A percentile compares a stretch with the other conserved stretches of the same genome.
phyloP scores from a whole-genome alignment of 2,888 invertebrate genomes.

The Leptopilina myrica region DNA sequence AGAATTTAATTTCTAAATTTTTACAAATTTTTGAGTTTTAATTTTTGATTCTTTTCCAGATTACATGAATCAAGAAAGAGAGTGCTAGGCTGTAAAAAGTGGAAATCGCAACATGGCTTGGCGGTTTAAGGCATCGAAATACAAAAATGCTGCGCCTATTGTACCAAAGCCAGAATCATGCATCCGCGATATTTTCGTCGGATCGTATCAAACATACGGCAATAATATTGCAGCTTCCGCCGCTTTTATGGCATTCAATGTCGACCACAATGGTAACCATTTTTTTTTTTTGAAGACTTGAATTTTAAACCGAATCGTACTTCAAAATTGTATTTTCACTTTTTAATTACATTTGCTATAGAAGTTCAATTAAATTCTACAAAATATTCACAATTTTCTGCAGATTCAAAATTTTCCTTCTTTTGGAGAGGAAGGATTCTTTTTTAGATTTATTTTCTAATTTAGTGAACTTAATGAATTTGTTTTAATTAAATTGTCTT shows the following conservation, averaged over 20 bases:
- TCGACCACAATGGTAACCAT: slow-evolving; percentile 88
- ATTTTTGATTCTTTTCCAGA: slow-evolving; percentile 57
- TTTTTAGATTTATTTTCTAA: background rate
- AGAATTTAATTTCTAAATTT: too few species aligned
- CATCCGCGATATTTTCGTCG: slow-evolving; percentile 91
- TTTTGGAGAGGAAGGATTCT: too few species aligned
- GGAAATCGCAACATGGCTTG: slow-evolving; percentile 84
- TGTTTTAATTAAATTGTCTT: background rate
- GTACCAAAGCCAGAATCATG: slow-evolving; percentile 96
- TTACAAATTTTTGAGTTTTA: background rate
- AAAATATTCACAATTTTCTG: too few species aligned
- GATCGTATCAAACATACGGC: slow-evolving; percentile 95
- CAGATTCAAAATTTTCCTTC: too few species aligned
- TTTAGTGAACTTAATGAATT: background rate
- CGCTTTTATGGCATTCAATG: slow-evolving; percentile 96
- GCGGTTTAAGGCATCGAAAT: slow-evolving; percentile 98
- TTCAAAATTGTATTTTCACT: too few species aligned
- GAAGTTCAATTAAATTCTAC: too few species aligned
- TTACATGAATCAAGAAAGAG: slow-evolving; percentile 71
- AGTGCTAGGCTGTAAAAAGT: slow-evolving; percentile 51
- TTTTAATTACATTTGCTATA: too few species aligned
- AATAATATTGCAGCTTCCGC: slow-evolving; percentile 96
- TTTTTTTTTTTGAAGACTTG: slow-evolving; percentile 46
- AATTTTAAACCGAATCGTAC: too few species aligned
- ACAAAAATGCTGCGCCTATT: slow-evolving; percentile 98